Conservation (phyloP, 1,140 invertebrate species). For the Sinonovacula constricta region DNA sequence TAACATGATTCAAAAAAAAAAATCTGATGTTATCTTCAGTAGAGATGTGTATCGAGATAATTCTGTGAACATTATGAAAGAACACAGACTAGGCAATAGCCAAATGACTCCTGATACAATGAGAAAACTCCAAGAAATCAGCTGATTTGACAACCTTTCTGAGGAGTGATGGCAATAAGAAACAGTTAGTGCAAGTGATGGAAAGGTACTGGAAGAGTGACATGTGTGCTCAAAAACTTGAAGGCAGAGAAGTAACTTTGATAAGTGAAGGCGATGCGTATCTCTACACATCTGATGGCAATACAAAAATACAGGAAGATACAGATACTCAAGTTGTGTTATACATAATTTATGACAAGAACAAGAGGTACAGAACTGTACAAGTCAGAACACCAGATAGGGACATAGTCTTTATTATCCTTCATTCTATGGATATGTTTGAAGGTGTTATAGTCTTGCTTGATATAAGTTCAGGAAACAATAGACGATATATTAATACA, state of each 20-base stretch:
- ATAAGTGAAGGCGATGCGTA: conserved; percentile 39
- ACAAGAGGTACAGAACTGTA: conserved; percentile 8
- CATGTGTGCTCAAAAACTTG: conserved; percentile 7
- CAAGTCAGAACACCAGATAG: conserved; percentile 43
- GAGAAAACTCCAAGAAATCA: conserved; percentile 34
- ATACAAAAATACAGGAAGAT: conserved; percentile 36
- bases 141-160: conserved; percentile 48
- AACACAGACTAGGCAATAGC: neutral
- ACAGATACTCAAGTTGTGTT: conserved; percentile 46
- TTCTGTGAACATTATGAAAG: conserved; percentile 11
- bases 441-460: conserved; percentile 34
- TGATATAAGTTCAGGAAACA: conserved; percentile 51
- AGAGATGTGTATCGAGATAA: neutral
- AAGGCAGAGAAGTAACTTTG: conserved; percentile 30
- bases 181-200: conserved; percentile 33
- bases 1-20: conserved; percentile 12
- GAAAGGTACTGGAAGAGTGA: conserved; percentile 29
- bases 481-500: conserved; percentile 26
- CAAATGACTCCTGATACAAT: conserved; percentile 26
- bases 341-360: too few species aligned
- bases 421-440: conserved; percentile 37
- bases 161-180: conserved; percentile 55
- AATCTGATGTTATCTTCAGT: conserved; percentile 7
- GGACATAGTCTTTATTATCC: conserved; percentile 54
- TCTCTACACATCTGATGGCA: conserved; percentile 4